Evolutionary conservation across 1,140 invertebrate genomes (phyloP).

Genomic region (Drosophila nasuta): DNA sequence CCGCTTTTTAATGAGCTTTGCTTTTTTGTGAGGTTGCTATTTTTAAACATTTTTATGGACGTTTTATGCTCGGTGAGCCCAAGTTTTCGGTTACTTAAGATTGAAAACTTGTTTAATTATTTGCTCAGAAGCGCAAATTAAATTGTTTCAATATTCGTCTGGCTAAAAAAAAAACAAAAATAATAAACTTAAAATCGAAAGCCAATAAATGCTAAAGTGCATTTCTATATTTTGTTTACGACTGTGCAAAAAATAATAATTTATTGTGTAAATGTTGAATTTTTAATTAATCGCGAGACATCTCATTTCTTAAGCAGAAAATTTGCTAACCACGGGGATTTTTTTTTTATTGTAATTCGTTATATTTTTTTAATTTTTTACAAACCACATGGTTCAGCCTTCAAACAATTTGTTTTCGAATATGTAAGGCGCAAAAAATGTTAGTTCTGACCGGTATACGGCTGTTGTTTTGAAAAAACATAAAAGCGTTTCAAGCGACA

Average conservation of each 20-base stretch:
- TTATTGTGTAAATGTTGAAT: constrained; percentile 12
- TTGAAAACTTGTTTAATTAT: constrained; percentile 53
- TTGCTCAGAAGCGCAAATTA: constrained; percentile 15
- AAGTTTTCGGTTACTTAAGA: constrained; percentile 50
- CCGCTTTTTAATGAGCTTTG: constrained; percentile 31
- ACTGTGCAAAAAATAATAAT: background rate
- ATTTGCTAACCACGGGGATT: background rate
- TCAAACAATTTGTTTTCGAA: constrained; percentile 61
- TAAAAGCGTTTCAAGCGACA: constrained; percentile 48
- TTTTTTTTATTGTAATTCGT: background rate
- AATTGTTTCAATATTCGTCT: constrained; percentile 22
- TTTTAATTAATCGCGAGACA: constrained; percentile 4
- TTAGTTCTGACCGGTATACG: constrained; percentile 44
- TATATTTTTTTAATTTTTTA: constrained; percentile 17
- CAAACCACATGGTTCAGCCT: constrained; percentile 51
- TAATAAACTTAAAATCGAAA: constrained; percentile 24
- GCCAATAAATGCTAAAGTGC: constrained; percentile 67
- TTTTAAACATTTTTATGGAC: constrained; percentile 49
- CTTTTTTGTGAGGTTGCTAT: constrained; percentile 33
- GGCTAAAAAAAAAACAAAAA: constrained; percentile 23
- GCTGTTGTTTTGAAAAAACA: constrained; percentile 41
- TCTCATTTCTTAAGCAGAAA: constrained; percentile 1
- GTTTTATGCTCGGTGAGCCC: constrained; percentile 45
- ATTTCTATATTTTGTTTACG: constrained; percentile 31
- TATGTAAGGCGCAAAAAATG: constrained; percentile 20